Evolutionary conservation across 2,797 vertebrate genomes (phyloP).

Genomic region (Hylomyscus alleni): DNA sequence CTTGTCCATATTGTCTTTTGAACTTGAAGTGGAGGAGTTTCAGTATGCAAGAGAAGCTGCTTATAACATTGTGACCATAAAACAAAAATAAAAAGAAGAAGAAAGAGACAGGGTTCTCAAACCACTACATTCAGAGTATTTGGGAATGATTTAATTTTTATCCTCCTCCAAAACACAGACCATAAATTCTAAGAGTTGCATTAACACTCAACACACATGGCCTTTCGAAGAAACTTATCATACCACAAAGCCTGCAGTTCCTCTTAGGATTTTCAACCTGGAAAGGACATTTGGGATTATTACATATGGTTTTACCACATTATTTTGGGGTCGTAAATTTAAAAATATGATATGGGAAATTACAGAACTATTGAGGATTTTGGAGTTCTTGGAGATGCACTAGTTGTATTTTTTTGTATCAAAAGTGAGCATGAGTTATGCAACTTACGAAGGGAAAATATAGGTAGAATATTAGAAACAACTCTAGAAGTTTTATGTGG

Average conservation of each 20-base stretch:
- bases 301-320: fast-evolving
- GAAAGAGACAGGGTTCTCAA: fast-evolving
- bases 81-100: background rate
- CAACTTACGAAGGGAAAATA: background rate
- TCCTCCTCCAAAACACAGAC: background rate
- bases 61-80: background rate
- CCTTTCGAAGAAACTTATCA: background rate
- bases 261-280: background rate
- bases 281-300: background rate
- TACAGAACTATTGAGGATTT: background rate
- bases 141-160: background rate
- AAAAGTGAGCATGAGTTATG: background rate
- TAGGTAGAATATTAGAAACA: background rate
- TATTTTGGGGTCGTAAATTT: background rate
- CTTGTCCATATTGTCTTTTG: background rate
- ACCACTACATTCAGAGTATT: background rate
- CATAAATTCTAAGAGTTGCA: background rate
- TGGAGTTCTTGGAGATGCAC: background rate
- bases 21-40: background rate
- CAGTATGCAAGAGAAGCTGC: background rate
- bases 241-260: background rate
- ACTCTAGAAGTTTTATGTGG: background rate
- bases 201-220: too few relatives aligned
- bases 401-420: background rate
- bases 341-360: background rate